Evolutionary conservation across 2,113 vertebrate species (phyloP).

Genomic region (Balaeniceps rex): DNA sequence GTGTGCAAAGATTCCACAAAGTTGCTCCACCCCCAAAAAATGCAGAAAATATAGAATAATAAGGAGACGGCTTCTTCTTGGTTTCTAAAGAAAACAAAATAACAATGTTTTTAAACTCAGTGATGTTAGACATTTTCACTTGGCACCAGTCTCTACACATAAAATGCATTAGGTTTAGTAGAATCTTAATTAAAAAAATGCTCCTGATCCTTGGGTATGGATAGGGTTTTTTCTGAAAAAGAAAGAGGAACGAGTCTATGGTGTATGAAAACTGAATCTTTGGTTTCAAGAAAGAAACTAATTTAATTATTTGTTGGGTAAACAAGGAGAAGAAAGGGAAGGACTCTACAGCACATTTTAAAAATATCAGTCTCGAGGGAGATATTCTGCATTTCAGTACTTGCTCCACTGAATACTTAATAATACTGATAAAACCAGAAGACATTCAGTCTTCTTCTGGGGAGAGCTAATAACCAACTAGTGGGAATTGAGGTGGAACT

Average conservation of each 20-base stretch:
- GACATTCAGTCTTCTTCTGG: not conserved
- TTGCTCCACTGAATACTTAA: not conserved
- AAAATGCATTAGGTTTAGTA: not conserved
- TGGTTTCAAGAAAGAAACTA: not conserved
- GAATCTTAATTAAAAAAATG: not conserved
- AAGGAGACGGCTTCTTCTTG: not conserved
- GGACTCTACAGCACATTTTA: not conserved
- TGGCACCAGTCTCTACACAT: not conserved
- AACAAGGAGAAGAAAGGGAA: not conserved
- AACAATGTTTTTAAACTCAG: not conserved
- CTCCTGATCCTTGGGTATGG: not conserved
- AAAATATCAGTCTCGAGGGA: not conserved
- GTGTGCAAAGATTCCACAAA: not conserved
- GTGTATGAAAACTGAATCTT: not conserved
- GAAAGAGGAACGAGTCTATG: not conserved
- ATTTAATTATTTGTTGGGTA: not conserved
- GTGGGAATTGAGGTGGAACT: not conserved
- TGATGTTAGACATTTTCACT: not conserved
- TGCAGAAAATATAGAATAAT: not conserved
- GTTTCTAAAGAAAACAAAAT: not conserved
- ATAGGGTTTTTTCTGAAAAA: not conserved
- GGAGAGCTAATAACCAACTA: not conserved
- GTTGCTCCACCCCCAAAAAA: not conserved
- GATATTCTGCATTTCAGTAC: not conserved
- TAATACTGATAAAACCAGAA: not conserved